phyloP scores from a whole-genome alignment of 2,888 invertebrate genomes.

The Pollenia amentaria region DNA sequence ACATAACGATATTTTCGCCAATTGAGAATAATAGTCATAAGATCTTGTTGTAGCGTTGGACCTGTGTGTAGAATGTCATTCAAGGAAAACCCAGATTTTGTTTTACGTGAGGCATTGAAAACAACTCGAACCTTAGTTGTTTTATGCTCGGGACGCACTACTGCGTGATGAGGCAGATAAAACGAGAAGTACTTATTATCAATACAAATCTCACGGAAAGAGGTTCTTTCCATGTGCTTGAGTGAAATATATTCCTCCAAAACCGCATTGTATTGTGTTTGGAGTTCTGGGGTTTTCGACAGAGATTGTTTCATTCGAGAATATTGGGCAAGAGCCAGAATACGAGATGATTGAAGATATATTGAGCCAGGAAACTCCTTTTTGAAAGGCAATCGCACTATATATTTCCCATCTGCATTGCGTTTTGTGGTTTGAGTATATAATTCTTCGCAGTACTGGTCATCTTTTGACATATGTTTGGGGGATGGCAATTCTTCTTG shows the following conservation, averaged over 20 bases:
- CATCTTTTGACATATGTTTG: neutral
- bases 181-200: conserved; percentile 48
- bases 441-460: conserved; percentile 37
- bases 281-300: neutral
- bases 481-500: conserved; percentile 2
- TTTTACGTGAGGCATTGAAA: too few relatives aligned
- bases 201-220: conserved; percentile 12
- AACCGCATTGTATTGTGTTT: conserved; percentile 7
- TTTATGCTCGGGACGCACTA: too few relatives aligned
- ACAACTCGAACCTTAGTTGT: too few relatives aligned
- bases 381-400: conserved; percentile 26
- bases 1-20: too few relatives aligned
- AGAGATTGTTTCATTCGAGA: neutral
- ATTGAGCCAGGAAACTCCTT: neutral
- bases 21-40: too few relatives aligned
- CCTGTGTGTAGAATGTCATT: conserved; percentile 40
- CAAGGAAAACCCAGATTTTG: neutral
- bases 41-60: too few relatives aligned
- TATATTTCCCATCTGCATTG: conserved; percentile 4
- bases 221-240: conserved; percentile 34
- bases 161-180: neutral
- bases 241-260: conserved; percentile 41
- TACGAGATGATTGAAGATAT: neutral
- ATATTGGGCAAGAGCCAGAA: neutral
- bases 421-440: conserved; percentile 1